These are phyloP conservation scores for Conus canariensis DNA, from an alignment of 2,888 invertebrate genomes.

Conservation along the genomic window DNA sequence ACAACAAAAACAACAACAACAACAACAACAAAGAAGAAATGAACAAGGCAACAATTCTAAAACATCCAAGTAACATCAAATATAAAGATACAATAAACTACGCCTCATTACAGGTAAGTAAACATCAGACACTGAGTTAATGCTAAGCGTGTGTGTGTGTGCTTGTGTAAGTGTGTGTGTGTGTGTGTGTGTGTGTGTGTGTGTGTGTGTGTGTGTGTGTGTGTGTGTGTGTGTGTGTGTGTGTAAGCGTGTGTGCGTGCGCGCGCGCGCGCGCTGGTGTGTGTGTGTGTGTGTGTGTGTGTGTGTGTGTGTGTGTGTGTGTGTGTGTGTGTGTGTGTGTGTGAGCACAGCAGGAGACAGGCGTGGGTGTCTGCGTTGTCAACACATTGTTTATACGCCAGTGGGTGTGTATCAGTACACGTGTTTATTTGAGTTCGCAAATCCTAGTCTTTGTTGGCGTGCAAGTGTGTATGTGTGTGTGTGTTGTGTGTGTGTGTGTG, in stretches of 20 bases:
- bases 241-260: background rate
- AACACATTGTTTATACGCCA: too few relatives aligned
- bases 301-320: background rate
- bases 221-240: background rate
- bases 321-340: background rate
- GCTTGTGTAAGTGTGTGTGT: background rate
- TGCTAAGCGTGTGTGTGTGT: background rate
- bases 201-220: conserved; percentile 16
- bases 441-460: background rate
- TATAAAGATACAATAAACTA: too few relatives aligned
- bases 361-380: too few relatives aligned
- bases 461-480: background rate
- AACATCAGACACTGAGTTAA: too few relatives aligned
- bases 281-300: background rate
- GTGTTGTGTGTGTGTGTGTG: too few relatives aligned
- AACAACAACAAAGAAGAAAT: too few relatives aligned
- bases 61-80: too few relatives aligned
- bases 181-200: conserved; percentile 23
- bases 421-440: too few relatives aligned
- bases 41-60: too few relatives aligned
- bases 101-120: too few relatives aligned
- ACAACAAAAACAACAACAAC: too few relatives aligned
- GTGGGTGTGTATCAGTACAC: too few relatives aligned
- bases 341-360: background rate
- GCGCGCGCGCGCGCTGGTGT: background rate